Conservation (phyloP, 2,113 vertebrate species). For the Erythrocercus mccallii region DNA sequence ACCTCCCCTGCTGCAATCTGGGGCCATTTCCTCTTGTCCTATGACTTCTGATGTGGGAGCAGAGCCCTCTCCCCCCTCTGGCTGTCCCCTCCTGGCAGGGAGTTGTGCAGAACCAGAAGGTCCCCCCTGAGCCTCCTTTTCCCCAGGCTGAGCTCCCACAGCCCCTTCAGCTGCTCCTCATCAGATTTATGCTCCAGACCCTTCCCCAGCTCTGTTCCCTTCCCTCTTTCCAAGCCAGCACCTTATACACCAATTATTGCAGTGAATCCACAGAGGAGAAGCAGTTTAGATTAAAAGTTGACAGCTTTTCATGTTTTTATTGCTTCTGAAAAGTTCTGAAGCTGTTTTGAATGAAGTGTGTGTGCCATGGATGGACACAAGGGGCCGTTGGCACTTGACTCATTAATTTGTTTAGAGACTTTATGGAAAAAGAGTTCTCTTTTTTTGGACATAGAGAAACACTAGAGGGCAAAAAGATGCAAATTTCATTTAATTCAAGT, state of each 20-base stretch:
- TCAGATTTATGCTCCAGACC: background rate
- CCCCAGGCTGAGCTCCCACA: background rate
- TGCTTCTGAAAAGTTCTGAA: background rate
- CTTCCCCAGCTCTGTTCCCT: background rate
- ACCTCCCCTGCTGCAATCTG: background rate
- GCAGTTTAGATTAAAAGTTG: background rate
- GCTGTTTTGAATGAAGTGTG: background rate
- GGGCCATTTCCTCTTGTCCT: background rate
- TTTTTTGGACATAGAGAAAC: background rate
- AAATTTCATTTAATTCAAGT: background rate
- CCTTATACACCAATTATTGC: background rate
- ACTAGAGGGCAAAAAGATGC: background rate
- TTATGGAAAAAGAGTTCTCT: background rate
- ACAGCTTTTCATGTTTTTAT: background rate
- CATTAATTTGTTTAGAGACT: background rate
- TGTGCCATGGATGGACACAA: background rate
- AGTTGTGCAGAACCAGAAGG: background rate
- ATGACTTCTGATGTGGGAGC: fast-evolving
- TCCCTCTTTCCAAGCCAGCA: background rate
- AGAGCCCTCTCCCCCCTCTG: fast-evolving
- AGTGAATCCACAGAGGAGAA: background rate
- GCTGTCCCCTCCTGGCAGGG: background rate
- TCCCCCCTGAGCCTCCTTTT: background rate
- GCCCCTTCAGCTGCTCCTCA: background rate
- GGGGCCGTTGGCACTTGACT: background rate